A percentile compares a stretch with the other conserved stretches of the same genome.
Conservation (phyloP, 1,140 invertebrate genomes). For the Physella acuta region DNA sequence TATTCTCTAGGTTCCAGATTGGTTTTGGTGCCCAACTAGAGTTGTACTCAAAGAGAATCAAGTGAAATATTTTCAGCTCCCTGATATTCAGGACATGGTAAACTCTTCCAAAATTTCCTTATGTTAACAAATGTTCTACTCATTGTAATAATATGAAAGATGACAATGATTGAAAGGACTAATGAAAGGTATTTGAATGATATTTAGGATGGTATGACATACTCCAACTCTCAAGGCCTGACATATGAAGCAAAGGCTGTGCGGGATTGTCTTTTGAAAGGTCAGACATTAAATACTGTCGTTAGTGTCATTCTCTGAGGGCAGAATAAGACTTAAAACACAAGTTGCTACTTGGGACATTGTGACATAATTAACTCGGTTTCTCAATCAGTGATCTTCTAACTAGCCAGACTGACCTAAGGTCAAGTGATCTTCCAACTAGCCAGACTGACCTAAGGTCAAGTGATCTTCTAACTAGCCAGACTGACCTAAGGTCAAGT, state of each 20-base stretch:
- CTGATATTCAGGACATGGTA: background rate
- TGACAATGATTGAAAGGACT: background rate
- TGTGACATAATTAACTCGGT: too few species aligned
- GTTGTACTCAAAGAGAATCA: background rate
- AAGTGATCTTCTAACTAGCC: too few species aligned
- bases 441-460: too few species aligned
- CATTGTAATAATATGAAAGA: background rate
- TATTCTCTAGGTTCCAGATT: conserved; percentile 7
- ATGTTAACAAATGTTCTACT: background rate
- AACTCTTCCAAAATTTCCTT: background rate
- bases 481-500: too few species aligned
- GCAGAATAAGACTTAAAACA: background rate
- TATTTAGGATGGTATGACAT: background rate
- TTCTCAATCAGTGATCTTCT: too few species aligned
- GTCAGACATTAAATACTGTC: background rate
- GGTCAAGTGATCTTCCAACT: too few species aligned
- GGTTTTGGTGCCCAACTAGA: conserved; percentile 1
- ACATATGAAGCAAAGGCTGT: conserved; percentile 10
- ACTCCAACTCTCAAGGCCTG: background rate
- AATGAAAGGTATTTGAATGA: background rate
- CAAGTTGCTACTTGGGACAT: too few species aligned
- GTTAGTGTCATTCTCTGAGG: too few species aligned
- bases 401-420: too few species aligned
- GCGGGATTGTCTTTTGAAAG: conserved; percentile 5
- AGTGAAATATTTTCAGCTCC: conserved; percentile 6